Base-by-base conservation (phyloP, 2,113 vertebrate genomes). In the Nycticorax nycticorax region DNA sequence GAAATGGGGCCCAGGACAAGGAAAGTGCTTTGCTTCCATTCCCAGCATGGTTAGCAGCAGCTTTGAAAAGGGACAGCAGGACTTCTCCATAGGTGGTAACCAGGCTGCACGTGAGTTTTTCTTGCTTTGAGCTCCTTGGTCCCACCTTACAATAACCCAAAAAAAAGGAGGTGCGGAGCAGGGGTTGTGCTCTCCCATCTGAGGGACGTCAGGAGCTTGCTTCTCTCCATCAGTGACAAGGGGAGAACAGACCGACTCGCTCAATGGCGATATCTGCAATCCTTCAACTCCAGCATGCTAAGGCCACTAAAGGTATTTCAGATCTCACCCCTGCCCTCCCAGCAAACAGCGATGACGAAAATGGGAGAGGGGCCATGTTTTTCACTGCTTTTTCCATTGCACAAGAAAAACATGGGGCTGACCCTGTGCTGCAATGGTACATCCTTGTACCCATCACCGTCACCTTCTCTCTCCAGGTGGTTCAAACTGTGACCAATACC, bases 221-320 rank as follows among this genome's bases (percentile, higher is more conserved):
- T 69, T 64, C 33, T 80, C 22, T 59, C 48, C 43, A 13, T 68
- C 41, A 18, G 10, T 21, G 10, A 5, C 21, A 32, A 41, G 32
- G 10, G 28, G 6, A 72, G 37, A 35, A 48, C 9, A 27, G 41
- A 9, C 41, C 53, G 59, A 20, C 7, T 47, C 6, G 0, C 22
- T 50, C 10, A 27, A 24, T 0, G 1, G 19, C 3, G 4, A 28
- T 33, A n/a, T 41, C 9, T 14, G 8, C 47, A 35, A 37, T 53
- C 30, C 16, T 39, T 32, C 11, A 90, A 67, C 8, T 24, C 39
- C 56, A 57, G 30, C 16, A 26, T 64, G 37, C 10, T 56, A 28
- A 67, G 43, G 41, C n/a, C 26, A 15, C 62, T 20, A 9, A 18
- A 10, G 39, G 35, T 22, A 33, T 33, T 30, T 27, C 64, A 64